Evolutionary conservation across 2,888 invertebrate genomes (phyloP).

Genomic region (Sphinx pinastri): DNA sequence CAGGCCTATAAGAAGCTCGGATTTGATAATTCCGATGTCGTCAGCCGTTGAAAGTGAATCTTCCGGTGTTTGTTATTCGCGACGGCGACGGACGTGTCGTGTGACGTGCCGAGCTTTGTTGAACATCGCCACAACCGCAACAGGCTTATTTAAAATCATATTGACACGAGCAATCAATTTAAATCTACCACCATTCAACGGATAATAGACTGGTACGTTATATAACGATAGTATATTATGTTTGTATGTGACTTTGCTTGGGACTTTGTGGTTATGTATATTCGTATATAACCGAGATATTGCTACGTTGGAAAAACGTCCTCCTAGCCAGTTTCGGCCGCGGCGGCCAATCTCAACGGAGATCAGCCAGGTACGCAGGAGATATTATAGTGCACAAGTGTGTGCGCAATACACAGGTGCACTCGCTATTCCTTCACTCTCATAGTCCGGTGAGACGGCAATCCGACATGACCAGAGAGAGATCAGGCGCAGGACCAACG

Average conservation of each 20-base stretch:
- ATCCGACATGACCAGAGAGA: no score
- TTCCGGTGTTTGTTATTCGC: conserved; percentile 77
- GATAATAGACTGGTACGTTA: not conserved
- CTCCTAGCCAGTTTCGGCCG: no score
- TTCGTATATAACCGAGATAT: no score
- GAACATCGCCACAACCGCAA: conserved; percentile 45
- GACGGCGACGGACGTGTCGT: conserved; percentile 49
- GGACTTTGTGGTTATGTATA: not conserved
- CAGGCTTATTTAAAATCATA: not conserved
- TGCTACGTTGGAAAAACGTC: no score
- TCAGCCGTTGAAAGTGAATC: conserved; percentile 77
- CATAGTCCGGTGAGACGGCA: no score
- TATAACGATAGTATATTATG: not conserved
- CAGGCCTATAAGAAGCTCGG: conserved; percentile 31
- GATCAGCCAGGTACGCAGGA: no score
- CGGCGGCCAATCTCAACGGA: no score
- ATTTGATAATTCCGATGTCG: conserved; percentile 58
- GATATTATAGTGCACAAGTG: no score
- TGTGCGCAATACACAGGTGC: no score
- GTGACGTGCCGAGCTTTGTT: conserved; percentile 67
- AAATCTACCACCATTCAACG: not conserved
- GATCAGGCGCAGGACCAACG: no score
- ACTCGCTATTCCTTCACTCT: no score
- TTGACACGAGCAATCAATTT: not conserved
- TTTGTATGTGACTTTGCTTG: not conserved